Percentiles rank a stretch among this genome's conserved stretches.
These are phyloP conservation scores for Coracias cyanogaster DNA, from an alignment of 2,797 vertebrate species.

Conservation along the genomic window DNA sequence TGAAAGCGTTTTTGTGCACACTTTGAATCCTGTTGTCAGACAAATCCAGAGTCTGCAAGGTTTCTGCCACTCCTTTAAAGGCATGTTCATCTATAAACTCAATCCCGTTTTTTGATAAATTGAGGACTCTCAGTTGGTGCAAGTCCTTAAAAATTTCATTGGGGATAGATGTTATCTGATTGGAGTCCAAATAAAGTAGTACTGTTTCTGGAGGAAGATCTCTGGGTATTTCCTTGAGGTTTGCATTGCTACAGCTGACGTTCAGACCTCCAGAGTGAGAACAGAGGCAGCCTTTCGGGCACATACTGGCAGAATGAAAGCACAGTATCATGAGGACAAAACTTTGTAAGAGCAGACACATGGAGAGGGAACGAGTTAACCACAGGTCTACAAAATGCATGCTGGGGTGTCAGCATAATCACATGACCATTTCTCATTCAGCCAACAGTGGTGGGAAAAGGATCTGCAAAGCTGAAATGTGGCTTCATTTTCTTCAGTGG, in stretches of 20 bases:
- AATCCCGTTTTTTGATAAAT: conserved; percentile 95
- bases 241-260: conserved; percentile 94
- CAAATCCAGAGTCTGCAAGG: conserved; percentile 94
- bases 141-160: conserved; percentile 95
- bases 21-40: conserved; percentile 96
- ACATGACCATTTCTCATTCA: conserved; percentile 84
- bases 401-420: conserved; percentile 92
- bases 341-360: conserved; percentile 98
- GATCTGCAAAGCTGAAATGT: conserved; percentile 62
- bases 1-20: conserved; percentile 96
- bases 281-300: conserved; percentile 96
- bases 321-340: conserved; percentile 98
- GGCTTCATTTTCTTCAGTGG: conserved; percentile 56
- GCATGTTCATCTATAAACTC: conserved; percentile 95
- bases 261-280: conserved; percentile 91
- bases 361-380: conserved; percentile 96
- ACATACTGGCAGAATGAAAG: conserved; percentile 98
- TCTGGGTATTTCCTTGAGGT: conserved; percentile 95
- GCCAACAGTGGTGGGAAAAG: conserved; percentile 74
- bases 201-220: conserved; percentile 93
- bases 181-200: conserved; percentile 93
- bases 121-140: conserved; percentile 91
- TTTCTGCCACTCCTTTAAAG: conserved; percentile 93
- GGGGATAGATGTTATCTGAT: conserved; percentile 95
- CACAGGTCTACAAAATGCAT: conserved; percentile 99